phyloP scores from a whole-genome alignment of 2,888 invertebrate genomes.

The Sicus ferrugineus region DNA sequence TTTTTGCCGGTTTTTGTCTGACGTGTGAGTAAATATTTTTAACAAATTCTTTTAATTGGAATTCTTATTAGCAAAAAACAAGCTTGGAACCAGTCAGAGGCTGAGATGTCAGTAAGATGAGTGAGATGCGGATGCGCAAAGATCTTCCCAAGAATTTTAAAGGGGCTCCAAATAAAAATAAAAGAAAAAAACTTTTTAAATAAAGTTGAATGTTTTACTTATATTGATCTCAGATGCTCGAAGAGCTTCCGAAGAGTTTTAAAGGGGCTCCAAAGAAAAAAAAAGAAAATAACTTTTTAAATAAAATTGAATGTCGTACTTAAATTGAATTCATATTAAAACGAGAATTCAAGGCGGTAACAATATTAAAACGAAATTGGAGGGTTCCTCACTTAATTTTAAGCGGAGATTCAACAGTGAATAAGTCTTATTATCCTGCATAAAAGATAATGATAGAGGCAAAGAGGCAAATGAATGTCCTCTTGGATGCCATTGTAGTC shows the following conservation, averaged over 20 bases:
- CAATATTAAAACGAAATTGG: constrained; percentile 37
- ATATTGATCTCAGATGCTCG: constrained; percentile 42
- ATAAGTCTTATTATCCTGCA: too few relatives aligned
- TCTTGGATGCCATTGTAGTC: constrained; percentile 18
- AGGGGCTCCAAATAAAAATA: background rate
- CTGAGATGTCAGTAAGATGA: background rate
- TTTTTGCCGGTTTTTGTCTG: too few relatives aligned
- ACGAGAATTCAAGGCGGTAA: constrained; percentile 54
- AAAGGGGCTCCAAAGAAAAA: background rate
- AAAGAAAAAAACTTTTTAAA: constrained; percentile 44
- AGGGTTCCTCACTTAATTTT: background rate
- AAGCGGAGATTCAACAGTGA: background rate
- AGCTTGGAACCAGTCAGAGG: background rate
- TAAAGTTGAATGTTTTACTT: constrained; percentile 58
- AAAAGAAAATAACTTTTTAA: constrained; percentile 41
- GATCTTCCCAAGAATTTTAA: background rate
- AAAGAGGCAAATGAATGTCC: constrained; percentile 34
- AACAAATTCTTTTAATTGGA: background rate
- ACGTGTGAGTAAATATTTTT: too few relatives aligned
- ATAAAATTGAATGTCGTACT: constrained; percentile 59
- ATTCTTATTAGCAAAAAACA: background rate
- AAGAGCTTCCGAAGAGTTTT: background rate
- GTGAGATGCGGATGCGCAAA: background rate
- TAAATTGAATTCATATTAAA: constrained; percentile 61
- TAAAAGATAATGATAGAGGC: background rate